Base-by-base conservation (phyloP, 2,888 invertebrate species). In the Xestobium rufovillosum region DNA sequence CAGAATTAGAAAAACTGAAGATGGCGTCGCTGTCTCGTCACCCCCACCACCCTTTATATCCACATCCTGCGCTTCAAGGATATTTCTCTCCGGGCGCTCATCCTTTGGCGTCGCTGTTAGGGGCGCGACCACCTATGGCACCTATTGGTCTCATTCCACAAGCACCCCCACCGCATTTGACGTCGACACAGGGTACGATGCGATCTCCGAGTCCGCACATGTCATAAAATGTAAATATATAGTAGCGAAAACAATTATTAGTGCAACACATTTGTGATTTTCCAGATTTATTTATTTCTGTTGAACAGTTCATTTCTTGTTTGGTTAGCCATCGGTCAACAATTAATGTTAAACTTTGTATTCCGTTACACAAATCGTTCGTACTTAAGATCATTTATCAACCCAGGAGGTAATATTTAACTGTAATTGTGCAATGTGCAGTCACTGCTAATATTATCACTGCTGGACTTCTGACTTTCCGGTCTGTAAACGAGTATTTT, bases 1-100 rank as follows among this genome's bases (percentile, higher is more conserved):
- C 96, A 41, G 96, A 96, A 72, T 78, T 95, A 41, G 96, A 97
- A 68, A 95, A 95, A 69, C 73, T 95, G 59, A 86, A 95, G 69
- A 85, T 86, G 85, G 77, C 75, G 31, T 76, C 76, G 51, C 69
- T 77, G 50, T 67, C 73, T 31, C 71, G 76, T 31, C 76, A 76
- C 57, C 73, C 72, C 45, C 76, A 75, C 61, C 70, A 71, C 48
- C 57, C 61, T 28, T 70, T 76, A 51, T 73, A 75, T 45, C 76
- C 76, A 51, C 68, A 67, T 56, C 64, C 66, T n/a, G 76, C 75
- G 10, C 63, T 76, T 51, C 76, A 76, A 62, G 76, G 76, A 53
- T 77, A 76, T 62, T 76, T 76, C 55, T 68, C 74, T 53, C 73
- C 73, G 13, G 75, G 73, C 52, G 59, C 63, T 40, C 74, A 69